Evolutionary conservation across 2,888 invertebrate species (phyloP).

Genomic region (Herminia tarsipennalis): DNA sequence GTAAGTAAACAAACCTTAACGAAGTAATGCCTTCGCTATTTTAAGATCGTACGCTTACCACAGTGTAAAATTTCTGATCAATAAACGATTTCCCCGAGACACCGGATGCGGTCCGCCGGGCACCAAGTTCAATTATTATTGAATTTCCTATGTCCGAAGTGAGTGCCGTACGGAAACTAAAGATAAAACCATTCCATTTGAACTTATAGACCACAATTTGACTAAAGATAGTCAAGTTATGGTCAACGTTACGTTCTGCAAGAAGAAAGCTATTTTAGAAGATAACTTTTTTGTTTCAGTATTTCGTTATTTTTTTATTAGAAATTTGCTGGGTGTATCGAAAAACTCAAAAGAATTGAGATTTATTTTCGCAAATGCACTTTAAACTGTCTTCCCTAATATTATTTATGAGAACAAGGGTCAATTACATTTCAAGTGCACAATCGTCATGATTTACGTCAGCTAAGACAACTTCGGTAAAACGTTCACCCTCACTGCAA

Average conservation of each 20-base stretch:
- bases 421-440: constrained; percentile 34
- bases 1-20: too few relatives aligned
- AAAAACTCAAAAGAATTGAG: constrained; percentile 12
- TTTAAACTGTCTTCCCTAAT: constrained; percentile 3
- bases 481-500: constrained; percentile 39
- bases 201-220: constrained; percentile 29
- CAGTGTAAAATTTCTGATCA: constrained; percentile 65
- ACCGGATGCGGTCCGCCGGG: constrained; percentile 75
- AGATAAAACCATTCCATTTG: constrained; percentile 47
- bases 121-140: constrained; percentile 79
- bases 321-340: too few relatives aligned
- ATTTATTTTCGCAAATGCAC: background rate
- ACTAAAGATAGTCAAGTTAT: too few relatives aligned
- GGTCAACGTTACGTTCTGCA: too few relatives aligned
- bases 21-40: constrained; percentile 20
- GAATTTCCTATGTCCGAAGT: constrained; percentile 71
- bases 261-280: too few relatives aligned
- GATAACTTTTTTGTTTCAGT: too few relatives aligned
- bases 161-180: constrained; percentile 34
- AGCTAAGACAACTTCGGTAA: constrained; percentile 32
- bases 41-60: constrained; percentile 24
- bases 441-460: constrained; percentile 41
- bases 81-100: constrained; percentile 74
- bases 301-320: too few relatives aligned
- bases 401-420: constrained; percentile 20